Percentiles rank a stretch among this genome's conserved stretches.
phyloP scores from a whole-genome alignment of 1,140 invertebrate genomes.

The Platyura marginata region DNA sequence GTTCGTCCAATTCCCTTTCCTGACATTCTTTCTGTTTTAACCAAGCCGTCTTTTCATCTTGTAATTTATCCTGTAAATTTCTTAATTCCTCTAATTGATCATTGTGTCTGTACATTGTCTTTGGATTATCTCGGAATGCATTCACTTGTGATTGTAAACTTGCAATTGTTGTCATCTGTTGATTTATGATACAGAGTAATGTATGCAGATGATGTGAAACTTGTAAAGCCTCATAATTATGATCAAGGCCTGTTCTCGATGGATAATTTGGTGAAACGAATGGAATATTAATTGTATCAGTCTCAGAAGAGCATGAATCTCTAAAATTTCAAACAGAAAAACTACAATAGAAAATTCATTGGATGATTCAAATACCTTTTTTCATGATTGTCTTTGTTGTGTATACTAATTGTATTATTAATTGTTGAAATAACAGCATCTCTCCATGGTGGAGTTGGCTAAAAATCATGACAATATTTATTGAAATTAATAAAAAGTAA shows the following conservation, averaged over 20 bases:
- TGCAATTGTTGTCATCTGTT: conserved; percentile 71
- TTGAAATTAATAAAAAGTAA: background rate
- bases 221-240: conserved; percentile 50
- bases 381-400: conserved; percentile 26
- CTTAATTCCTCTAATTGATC: conserved; percentile 53
- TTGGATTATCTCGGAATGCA: conserved; percentile 29
- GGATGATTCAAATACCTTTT: too few relatives aligned
- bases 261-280: conserved; percentile 23
- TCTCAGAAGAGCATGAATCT: background rate
- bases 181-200: conserved; percentile 61
- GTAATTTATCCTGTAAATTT: conserved; percentile 54
- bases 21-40: conserved; percentile 39
- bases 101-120: conserved; percentile 40
- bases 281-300: conserved; percentile 11
- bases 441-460: conserved; percentile 5
- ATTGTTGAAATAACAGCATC: conserved; percentile 8
- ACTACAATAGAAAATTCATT: too few relatives aligned
- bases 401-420: conserved; percentile 1
- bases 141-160: conserved; percentile 45
- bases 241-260: conserved; percentile 22
- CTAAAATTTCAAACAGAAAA: too few relatives aligned
- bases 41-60: conserved; percentile 64
- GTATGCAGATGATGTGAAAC: conserved; percentile 68
- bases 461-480: background rate
- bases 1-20: conserved; percentile 43